These are phyloP conservation scores for Epirrhoe tristata DNA, from an alignment of 2,888 invertebrate species.

Conservation along the genomic window DNA sequence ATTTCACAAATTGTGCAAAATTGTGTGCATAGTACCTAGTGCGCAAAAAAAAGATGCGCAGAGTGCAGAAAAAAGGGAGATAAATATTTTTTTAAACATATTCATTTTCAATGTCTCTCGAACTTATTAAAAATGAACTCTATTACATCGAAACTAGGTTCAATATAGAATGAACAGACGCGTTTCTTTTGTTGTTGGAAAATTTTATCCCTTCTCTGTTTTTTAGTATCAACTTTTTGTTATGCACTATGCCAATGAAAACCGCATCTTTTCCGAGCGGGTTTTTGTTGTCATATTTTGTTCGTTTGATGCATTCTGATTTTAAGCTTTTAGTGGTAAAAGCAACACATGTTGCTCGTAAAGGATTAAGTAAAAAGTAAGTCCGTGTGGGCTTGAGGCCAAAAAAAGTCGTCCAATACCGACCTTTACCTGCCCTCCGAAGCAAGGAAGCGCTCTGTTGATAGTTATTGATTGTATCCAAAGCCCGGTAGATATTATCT, in stretches of 20 bases:
- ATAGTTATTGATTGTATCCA: too few relatives aligned
- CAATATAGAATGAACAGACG: background rate
- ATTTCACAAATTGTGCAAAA: too few relatives aligned
- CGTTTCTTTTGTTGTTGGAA: background rate
- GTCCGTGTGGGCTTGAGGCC: too few relatives aligned
- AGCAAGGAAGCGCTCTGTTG: too few relatives aligned
- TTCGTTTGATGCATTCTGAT: background rate
- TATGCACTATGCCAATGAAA: background rate
- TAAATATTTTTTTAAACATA: too few relatives aligned
- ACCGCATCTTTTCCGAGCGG: constrained; percentile 1
- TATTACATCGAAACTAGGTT: background rate
- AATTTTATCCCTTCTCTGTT: background rate
- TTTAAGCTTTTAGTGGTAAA: background rate
- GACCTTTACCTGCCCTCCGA: too few relatives aligned
- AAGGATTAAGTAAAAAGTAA: background rate
- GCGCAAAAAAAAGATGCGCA: too few relatives aligned
- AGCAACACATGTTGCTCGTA: background rate
- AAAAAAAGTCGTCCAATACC: too few relatives aligned
- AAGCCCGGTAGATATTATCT: too few relatives aligned
- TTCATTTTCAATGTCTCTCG: background rate
- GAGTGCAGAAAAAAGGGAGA: too few relatives aligned
- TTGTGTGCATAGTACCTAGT: too few relatives aligned
- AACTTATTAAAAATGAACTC: background rate
- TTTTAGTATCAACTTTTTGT: constrained; percentile 3
- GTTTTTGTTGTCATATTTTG: background rate